A percentile compares a stretch with the other conserved stretches of the same genome.
Evolutionary conservation across 1,140 invertebrate species (phyloP).

Genomic region (Sitodiplosis mosellana): DNA sequence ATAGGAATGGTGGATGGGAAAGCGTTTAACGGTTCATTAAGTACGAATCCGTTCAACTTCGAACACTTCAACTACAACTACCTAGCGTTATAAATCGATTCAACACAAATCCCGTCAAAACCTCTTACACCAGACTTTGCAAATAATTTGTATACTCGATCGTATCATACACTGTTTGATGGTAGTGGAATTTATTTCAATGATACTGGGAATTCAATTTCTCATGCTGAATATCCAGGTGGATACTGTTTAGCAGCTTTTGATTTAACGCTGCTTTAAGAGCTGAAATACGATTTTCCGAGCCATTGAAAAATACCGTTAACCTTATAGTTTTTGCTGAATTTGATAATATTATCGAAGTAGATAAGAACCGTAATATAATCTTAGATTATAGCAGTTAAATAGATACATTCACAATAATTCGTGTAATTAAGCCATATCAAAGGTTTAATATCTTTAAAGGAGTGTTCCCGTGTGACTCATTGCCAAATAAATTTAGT

Average conservation of each 20-base stretch:
- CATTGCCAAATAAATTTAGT: background rate
- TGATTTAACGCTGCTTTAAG: conserved; percentile 12
- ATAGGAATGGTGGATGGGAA: conserved; percentile 22
- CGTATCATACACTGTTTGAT: conserved; percentile 21
- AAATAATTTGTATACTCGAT: conserved; percentile 7
- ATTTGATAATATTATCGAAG: too few relatives aligned
- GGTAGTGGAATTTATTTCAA: conserved; percentile 19
- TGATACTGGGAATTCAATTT: conserved; percentile 12
- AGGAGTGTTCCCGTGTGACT: background rate
- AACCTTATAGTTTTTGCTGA: too few relatives aligned
- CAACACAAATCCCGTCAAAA: background rate
- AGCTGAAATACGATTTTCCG: too few relatives aligned
- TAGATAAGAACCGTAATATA: too few relatives aligned
- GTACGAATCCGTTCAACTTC: conserved; percentile 23
- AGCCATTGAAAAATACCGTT: too few relatives aligned
- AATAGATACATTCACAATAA: too few relatives aligned
- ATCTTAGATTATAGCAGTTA: too few relatives aligned
- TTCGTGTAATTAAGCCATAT: too few relatives aligned
- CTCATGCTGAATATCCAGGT: conserved; percentile 7
- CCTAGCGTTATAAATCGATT: conserved; percentile 19
- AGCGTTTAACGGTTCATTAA: conserved; percentile 21
- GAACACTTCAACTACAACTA: conserved; percentile 17
- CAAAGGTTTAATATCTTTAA: background rate
- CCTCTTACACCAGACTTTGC: conserved; percentile 2
- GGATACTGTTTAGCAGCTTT: conserved; percentile 15